These are phyloP conservation scores for Mystacides longicornis DNA, from an alignment of 2,888 invertebrate genomes.

Conservation along the genomic window DNA sequence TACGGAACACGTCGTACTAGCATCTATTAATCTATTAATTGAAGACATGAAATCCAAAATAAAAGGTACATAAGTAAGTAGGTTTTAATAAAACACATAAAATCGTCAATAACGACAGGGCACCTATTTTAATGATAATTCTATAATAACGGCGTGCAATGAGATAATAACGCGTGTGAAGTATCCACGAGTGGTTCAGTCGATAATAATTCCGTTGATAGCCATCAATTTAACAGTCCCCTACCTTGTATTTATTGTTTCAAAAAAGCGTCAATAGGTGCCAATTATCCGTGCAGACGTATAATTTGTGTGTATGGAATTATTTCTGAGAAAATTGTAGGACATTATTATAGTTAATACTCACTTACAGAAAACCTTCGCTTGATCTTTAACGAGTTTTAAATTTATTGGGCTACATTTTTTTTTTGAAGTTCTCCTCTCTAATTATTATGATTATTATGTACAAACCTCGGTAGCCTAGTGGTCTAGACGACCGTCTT, in stretches of 20 bases:
- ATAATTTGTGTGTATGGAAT: not conserved
- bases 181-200: not conserved
- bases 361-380: not conserved
- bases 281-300: not conserved
- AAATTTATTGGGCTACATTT: not conserved
- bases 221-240: not conserved
- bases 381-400: not conserved
- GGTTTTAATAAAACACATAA: no score
- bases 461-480: no score
- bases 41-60: no score
- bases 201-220: constrained; percentile 2
- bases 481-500: no score
- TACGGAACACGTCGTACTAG: no score
- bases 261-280: constrained; percentile 3
- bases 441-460: no score
- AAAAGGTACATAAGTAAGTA: no score
- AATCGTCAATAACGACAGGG: no score
- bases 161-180: not conserved
- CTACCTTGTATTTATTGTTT: not conserved
- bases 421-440: no score
- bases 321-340: not conserved
- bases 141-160: not conserved
- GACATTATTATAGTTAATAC: not conserved
- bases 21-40: no score
- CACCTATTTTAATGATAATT: not conserved